phyloP scores from a whole-genome alignment of 2,888 invertebrate species.

The Myathropa florea region DNA sequence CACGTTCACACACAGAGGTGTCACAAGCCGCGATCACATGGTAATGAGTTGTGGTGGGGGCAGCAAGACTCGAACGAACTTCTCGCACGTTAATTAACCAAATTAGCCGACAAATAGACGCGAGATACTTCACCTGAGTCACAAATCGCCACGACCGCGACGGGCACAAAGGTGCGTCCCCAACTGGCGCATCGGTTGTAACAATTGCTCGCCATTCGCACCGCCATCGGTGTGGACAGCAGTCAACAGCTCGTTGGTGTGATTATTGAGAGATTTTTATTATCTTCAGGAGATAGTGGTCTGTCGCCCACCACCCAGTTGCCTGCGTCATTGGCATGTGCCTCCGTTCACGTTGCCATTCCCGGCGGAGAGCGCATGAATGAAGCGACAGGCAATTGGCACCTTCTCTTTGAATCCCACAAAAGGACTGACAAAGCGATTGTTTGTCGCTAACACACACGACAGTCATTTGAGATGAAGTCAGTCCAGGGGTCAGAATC shows the following conservation, averaged over 20 bases:
- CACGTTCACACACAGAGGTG: background rate
- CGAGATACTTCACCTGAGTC: background rate
- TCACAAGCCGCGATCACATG: conserved; percentile 33
- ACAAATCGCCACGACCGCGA: background rate
- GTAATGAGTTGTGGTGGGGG: no score
- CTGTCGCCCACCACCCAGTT: background rate
- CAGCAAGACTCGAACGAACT: conserved; percentile 2
- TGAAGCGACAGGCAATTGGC: background rate
- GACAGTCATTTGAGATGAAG: no score
- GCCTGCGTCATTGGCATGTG: conserved; percentile 14
- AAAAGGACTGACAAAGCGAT: conserved; percentile 1
- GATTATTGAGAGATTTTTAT: background rate
- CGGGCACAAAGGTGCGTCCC: background rate
- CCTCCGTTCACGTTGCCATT: background rate
- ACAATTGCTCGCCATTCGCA: background rate
- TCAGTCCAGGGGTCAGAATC: background rate
- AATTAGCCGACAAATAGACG: conserved; percentile 3
- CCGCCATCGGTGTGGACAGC: background rate
- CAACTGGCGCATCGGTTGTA: background rate
- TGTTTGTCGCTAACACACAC: background rate
- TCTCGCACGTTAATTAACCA: conserved; percentile 16
- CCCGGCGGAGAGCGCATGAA: background rate
- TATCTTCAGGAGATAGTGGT: background rate
- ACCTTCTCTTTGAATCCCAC: background rate
- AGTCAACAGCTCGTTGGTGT: background rate